Base-by-base conservation (phyloP, 2,797 vertebrate species). In the Etheostoma nigrum region DNA sequence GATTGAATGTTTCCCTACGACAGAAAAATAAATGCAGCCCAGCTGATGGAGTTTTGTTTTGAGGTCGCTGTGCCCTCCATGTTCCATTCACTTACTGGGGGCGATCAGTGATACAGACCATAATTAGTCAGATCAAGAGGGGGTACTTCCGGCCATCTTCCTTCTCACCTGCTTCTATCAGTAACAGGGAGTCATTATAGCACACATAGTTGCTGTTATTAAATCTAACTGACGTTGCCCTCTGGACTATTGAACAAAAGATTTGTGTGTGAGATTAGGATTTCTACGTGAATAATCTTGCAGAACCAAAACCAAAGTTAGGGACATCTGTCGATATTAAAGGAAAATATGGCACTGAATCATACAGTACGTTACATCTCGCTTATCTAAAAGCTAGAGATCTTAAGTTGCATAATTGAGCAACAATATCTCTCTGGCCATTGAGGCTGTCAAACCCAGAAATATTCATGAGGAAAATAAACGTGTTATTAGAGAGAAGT, bases 101-200 rank as follows among this genome's bases (percentile, higher is more conserved):
- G 52, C 21, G 47, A 69, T 72, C 60, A 57, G 42, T 18, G 6
- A 57, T 68, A 40, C 61, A 58, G 14, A 52, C 44, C 42, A 62
- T 76, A 73, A 86, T 84, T 74, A 82, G 40, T 49, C 74, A 23
- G 42, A 82, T 80, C 65, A 84, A 51, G 60, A 6, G 68, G 61
- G 44, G 19, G 18, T 60, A 55, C 63, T 30, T 23, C 40, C 21
- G 2, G 48, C 48, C 64, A 60, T 69, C 61, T 65, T 10, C 16
- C 72, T 12, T 33, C 60, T 63, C 58, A 52, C 25, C 67, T 55
- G 57, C 44, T 48, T 48, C 51, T 42, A 4, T 55, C 58, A 61
- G 66, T 55, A 54, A 25, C n/a, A 48, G n/a, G 14, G 13, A 16
- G 16, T 72, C 13, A 30, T 33, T 18, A 59, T 30, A 19, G 51